Percentiles rank a stretch among this genome's conserved stretches.
These are phyloP conservation scores for Eulithis prunata DNA, from an alignment of 2,888 invertebrate genomes.

Conservation along the genomic window DNA sequence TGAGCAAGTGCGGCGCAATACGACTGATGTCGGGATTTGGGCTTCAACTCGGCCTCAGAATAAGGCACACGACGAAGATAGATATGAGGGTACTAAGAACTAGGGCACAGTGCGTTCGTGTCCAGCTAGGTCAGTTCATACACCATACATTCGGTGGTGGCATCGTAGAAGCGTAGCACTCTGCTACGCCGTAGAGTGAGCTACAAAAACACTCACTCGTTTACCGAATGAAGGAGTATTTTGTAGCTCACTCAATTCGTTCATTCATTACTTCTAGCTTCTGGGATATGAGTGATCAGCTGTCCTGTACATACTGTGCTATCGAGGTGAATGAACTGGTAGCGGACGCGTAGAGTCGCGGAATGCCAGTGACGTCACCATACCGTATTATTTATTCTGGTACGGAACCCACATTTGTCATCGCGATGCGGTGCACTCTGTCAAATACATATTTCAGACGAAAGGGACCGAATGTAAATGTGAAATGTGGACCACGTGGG, in stretches of 20 bases:
- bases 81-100: neutral
- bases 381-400: neutral
- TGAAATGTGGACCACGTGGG: neutral
- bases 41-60: neutral
- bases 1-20: neutral
- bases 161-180: too few species aligned
- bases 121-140: neutral
- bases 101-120: neutral
- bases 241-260: too few species aligned
- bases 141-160: too few species aligned
- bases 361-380: conserved; percentile 12
- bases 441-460: neutral
- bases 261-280: too few species aligned
- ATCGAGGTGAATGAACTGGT: conserved; percentile 8
- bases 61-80: neutral
- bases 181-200: too few species aligned
- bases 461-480: neutral
- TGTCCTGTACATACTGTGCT: neutral
- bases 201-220: too few species aligned
- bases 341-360: conserved; percentile 14
- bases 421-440: conserved; percentile 1
- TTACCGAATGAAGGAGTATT: too few species aligned
- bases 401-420: conserved; percentile 8
- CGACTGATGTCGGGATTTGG: neutral
- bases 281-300: neutral